Evolutionary conservation across 2,113 vertebrate species (phyloP).

Genomic region (Notiomystis cincta): DNA sequence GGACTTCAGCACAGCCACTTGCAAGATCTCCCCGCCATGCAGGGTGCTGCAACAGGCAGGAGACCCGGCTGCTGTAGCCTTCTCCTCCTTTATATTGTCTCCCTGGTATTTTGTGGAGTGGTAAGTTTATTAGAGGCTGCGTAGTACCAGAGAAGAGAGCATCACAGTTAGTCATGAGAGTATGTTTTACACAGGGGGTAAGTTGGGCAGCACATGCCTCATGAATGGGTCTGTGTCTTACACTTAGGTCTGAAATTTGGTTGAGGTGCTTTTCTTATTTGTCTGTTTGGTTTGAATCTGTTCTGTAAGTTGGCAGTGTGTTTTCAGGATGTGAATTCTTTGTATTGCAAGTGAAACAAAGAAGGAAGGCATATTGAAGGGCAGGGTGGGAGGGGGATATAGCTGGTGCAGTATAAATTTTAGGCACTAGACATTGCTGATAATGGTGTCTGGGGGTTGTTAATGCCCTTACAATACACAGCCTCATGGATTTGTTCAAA

Average conservation of each 20-base stretch:
- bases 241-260: not conserved
- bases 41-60: not conserved
- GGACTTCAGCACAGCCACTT: not conserved
- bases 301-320: not conserved
- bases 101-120: not conserved
- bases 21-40: not conserved
- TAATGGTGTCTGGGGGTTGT: not conserved
- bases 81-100: not conserved
- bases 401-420: not conserved
- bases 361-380: not conserved
- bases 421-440: not conserved
- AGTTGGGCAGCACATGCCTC: accelerated
- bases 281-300: not conserved
- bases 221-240: not conserved
- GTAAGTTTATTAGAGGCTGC: not conserved
- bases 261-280: not conserved
- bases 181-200: not conserved
- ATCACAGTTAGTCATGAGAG: accelerated
- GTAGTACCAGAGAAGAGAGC: not conserved
- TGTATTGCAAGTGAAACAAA: not conserved
- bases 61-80: not conserved
- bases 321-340: not conserved
- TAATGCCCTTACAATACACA: not conserved
- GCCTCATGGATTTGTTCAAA: not conserved
- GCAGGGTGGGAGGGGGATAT: not conserved